These are phyloP conservation scores for Nibea coibor DNA, from an alignment of 2,113 vertebrate species.

Conservation along the genomic window DNA sequence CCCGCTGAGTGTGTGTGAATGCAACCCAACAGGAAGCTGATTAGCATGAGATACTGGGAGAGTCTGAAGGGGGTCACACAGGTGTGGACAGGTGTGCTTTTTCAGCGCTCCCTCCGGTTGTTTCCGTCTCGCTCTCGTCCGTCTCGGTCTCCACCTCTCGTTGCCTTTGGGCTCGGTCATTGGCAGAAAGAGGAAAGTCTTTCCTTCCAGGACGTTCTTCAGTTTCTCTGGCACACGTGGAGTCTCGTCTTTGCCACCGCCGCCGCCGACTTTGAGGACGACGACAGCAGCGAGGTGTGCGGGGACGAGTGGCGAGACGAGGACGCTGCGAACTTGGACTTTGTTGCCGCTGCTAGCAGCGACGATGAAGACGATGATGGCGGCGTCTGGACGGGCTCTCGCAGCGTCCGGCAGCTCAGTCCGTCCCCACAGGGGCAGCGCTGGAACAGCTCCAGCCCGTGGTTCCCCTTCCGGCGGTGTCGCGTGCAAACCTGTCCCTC, in stretches of 20 bases:
- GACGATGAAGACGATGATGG: neutral
- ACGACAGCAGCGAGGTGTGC: conserved; percentile 24
- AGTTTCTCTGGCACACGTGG: conserved; percentile 90
- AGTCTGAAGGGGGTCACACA: neutral
- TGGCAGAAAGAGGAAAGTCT: neutral
- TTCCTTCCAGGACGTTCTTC: conserved; percentile 36
- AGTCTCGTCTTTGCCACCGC: conserved; percentile 89
- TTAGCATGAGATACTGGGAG: conserved; percentile 48
- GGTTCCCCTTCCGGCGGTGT: conserved; percentile 88
- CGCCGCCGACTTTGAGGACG: conserved; percentile 69
- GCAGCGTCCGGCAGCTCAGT: conserved; percentile 86
- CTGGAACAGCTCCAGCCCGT: conserved; percentile 93
- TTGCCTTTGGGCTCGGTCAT: neutral
- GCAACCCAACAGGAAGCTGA: conserved; percentile 52
- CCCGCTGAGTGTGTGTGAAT: conserved; percentile 39
- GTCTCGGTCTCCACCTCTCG: conserved; percentile 4
- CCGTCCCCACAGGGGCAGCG: conserved; percentile 91
- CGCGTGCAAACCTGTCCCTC: conserved; percentile 94
- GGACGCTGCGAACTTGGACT: conserved; percentile 26
- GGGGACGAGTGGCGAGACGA: conserved; percentile 14
- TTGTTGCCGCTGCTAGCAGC: neutral
- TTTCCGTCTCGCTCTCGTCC: neutral
- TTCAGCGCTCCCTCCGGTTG: neutral
- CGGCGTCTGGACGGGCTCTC: conserved; percentile 1
- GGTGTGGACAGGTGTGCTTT: conserved; percentile 30